Evolutionary conservation across 2,797 vertebrate species (phyloP), one percentile per base, ranked within the genome.

Genomic region (Typhlichthys eigenmanni): DNA sequence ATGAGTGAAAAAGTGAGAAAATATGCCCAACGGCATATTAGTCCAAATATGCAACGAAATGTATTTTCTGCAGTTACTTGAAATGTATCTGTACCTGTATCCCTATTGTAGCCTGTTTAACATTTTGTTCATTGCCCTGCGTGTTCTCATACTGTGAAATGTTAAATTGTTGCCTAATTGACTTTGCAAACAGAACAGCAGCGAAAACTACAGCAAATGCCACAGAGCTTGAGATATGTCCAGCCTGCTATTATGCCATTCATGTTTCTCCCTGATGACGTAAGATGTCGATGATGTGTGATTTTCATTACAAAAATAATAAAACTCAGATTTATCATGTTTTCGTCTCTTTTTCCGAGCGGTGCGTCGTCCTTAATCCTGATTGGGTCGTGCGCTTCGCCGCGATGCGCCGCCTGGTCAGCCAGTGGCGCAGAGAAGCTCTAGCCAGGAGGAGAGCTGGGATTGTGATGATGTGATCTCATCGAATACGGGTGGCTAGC

Each of bases 351-450:
- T 52, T 17, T 52, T 24, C 60, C 43, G 64, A 7, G 66, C 74
- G 73, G 78, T 62, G 69, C 24, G 75, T 81, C 86, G 84, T 90
- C 83, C 86, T n/a, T 55, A 6, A 1, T 74, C 71, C 72, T 82
- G 80, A 90, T 92, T 92, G 91, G 91, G 49, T 73, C 19, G 50
- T 47, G 46, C 0, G 79, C 81, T 78, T 74, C 84, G 68, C 81
- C 77, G 78, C 80, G 81, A 78, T 79, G 68, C 76, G 65, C 64
- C 67, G 64, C 85, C 60, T 78, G 71, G 62, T 79, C 79, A 79
- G 79, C 67, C 73, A 80, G 76, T 88, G 81, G 87, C 87, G 89
- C 85, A 88, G 85, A 84, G 80, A 86, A 77, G 76, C 83, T 72
- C 76, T 82, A 70, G 72, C 75, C 71, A 80, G 75, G 69, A 82